Conservation (phyloP, 2,113 vertebrate species). For the Acrocephalus kingi region DNA sequence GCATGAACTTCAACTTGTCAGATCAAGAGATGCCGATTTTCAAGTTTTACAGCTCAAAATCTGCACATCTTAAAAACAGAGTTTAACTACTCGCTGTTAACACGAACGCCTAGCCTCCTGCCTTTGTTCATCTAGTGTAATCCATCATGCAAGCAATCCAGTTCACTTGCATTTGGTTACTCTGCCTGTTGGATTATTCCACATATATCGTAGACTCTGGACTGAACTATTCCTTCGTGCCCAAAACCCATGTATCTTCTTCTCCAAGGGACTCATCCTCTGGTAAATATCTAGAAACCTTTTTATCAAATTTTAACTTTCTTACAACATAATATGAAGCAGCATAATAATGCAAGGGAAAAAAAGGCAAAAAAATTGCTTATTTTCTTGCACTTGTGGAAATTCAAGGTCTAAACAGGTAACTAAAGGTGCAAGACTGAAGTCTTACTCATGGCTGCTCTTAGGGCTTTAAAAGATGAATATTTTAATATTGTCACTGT, state of each 20-base stretch:
- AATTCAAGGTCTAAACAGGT: background rate
- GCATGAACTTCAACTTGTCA: conserved; percentile 25
- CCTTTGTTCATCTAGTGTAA: background rate
- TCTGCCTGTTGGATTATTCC: background rate
- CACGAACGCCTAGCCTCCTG: background rate
- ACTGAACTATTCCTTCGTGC: background rate
- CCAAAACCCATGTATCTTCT: background rate
- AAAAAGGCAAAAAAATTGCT: background rate
- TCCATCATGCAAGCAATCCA: background rate
- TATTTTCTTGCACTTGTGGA: conserved; percentile 33
- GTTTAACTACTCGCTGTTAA: background rate
- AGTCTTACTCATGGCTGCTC: conserved; percentile 34
- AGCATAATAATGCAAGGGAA: background rate
- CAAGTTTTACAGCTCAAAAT: background rate
- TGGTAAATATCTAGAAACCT: background rate
- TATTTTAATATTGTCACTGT: conserved; percentile 14
- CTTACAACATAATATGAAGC: background rate
- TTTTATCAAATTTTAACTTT: conserved; percentile 5
- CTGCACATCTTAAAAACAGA: background rate
- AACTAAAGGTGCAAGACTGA: conserved; percentile 39
- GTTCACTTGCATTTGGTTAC: background rate
- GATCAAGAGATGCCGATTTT: conserved; percentile 38
- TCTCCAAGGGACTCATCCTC: background rate
- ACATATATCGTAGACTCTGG: background rate
- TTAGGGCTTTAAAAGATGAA: conserved; percentile 26